Percentiles rank a stretch among this genome's conserved stretches.
These are phyloP conservation scores for Recurvirostra avosetta DNA, from an alignment of 2,113 vertebrate species.

Conservation along the genomic window DNA sequence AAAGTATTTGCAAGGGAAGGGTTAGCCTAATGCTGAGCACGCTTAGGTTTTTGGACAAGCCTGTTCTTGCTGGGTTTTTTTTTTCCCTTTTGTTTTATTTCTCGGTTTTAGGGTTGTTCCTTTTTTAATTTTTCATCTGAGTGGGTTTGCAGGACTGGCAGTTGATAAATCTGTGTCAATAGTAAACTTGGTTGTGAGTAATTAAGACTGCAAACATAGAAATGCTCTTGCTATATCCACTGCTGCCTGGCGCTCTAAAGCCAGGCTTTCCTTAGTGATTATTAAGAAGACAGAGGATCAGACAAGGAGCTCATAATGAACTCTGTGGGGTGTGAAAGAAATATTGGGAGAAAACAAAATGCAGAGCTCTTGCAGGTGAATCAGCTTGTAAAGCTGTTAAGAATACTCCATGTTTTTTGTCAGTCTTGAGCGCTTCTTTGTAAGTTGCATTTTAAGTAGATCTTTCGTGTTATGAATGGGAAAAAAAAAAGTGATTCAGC, in stretches of 20 bases:
- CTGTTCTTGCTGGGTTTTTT: not conserved
- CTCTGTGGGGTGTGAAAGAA: not conserved
- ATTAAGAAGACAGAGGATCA: not conserved
- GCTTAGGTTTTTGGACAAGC: not conserved
- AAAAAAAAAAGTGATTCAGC: not conserved
- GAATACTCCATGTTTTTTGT: rapidly evolving
- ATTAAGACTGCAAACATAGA: not conserved
- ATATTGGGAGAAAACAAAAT: not conserved
- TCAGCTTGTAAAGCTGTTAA: not conserved
- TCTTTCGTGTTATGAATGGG: not conserved
- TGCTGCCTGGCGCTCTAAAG: not conserved
- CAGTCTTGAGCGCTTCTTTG: not conserved
- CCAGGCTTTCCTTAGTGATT: not conserved
- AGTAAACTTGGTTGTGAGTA: not conserved
- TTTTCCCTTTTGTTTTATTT: not conserved
- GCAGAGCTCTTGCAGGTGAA: not conserved
- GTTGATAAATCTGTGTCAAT: not conserved
- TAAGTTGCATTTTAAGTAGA: not conserved
- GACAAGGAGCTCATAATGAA: not conserved
- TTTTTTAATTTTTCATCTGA: not conserved
- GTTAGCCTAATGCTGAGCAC: not conserved
- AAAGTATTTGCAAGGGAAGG: not conserved
- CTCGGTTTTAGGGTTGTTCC: too few species aligned
- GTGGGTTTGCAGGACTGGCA: not conserved
- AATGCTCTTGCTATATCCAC: not conserved